These are phyloP conservation scores for Sebastolobus altivelis DNA, from an alignment of 2,797 vertebrate genomes.

Conservation along the genomic window DNA sequence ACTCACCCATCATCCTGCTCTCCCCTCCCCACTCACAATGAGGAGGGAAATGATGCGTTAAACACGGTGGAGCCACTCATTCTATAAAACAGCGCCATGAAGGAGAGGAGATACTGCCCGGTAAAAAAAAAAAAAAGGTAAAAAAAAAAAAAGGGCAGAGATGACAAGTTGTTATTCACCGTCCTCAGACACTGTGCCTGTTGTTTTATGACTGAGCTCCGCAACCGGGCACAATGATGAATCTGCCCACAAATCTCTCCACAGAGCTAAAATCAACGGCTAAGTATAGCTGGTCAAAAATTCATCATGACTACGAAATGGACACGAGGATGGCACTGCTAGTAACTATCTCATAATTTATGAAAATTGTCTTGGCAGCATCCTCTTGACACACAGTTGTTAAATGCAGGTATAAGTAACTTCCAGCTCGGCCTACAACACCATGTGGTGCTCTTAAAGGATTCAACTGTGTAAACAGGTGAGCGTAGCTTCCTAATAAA, in stretches of 20 bases:
- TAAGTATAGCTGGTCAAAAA: slow-evolving; percentile 13
- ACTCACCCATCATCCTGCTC: slow-evolving; percentile 49
- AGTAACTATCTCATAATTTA: slow-evolving; percentile 7
- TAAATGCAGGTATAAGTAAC: slow-evolving; percentile 1
- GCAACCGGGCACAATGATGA: slow-evolving; percentile 40
- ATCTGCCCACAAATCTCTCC: slow-evolving; percentile 52
- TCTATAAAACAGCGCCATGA: slow-evolving; percentile 71
- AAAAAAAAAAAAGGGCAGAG: slow-evolving; percentile 45
- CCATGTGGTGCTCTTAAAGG: slow-evolving; percentile 3
- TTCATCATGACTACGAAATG: slow-evolving; percentile 22
- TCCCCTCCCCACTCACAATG: slow-evolving; percentile 61
- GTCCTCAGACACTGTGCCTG: slow-evolving; percentile 50
- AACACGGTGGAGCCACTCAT: slow-evolving; percentile 76
- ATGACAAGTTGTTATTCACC: slow-evolving; percentile 78
- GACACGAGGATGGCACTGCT: neutral
- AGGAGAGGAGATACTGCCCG: slow-evolving; percentile 66
- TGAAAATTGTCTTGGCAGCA: neutral
- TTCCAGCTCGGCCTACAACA: neutral
- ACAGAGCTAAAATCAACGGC: slow-evolving; percentile 39
- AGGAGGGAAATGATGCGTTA: slow-evolving; percentile 80
- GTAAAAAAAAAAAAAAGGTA: slow-evolving; percentile 43
- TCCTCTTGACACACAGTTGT: neutral
- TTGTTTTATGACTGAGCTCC: slow-evolving; percentile 60
- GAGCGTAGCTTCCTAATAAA: neutral
- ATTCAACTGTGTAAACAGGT: slow-evolving; percentile 22